Percentiles rank a stretch among this genome's conserved stretches.
phyloP scores from a whole-genome alignment of 1,140 invertebrate genomes.

The Bombus picipes region DNA sequence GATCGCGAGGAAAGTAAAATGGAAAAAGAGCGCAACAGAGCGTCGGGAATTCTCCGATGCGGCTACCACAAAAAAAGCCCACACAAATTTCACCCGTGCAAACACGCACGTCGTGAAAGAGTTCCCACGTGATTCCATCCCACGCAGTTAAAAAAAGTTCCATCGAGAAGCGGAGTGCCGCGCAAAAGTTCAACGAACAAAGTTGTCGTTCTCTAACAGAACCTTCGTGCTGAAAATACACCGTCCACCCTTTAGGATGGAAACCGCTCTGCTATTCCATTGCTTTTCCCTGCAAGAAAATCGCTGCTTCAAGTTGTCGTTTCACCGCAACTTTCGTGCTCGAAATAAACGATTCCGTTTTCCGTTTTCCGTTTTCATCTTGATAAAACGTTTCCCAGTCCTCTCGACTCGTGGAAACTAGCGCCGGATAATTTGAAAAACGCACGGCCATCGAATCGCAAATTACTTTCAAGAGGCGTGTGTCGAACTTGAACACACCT shows the following conservation, averaged over 20 bases:
- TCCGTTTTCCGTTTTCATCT: neutral
- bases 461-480: neutral
- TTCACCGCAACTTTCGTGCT: neutral
- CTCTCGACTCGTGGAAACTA: neutral
- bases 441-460: neutral
- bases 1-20: neutral
- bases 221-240: conserved; percentile 13
- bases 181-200: conserved; percentile 19
- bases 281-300: neutral
- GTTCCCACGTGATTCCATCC: conserved; percentile 22
- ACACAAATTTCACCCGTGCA: conserved; percentile 9
- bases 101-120: conserved; percentile 3
- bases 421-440: neutral
- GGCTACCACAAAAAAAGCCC: conserved; percentile 5
- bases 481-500: neutral
- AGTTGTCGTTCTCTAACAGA: neutral
- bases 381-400: neutral
- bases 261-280: neutral
- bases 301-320: neutral
- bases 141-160: conserved; percentile 31
- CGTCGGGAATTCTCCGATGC: neutral
- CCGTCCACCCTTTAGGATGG: neutral
- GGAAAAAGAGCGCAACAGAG: neutral
- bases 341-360: neutral
- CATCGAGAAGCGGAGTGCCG: neutral